A percentile compares a stretch with the other conserved stretches of the same genome.
Evolutionary conservation across 2,888 invertebrate species (phyloP).

Genomic region (Cyclophora albipunctata): DNA sequence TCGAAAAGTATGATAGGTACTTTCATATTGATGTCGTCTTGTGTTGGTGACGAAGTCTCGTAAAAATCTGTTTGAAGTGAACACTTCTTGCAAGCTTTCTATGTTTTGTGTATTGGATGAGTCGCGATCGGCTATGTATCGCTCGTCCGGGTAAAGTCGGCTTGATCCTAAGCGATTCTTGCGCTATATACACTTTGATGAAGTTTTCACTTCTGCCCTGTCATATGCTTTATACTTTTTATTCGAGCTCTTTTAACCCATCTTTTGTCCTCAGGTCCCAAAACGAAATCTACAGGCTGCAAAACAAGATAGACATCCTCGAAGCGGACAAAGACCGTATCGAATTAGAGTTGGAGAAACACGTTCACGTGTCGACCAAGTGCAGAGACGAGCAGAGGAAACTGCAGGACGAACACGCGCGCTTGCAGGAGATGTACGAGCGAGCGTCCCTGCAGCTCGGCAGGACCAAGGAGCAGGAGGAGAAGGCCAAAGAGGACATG

Average conservation of each 20-base stretch:
- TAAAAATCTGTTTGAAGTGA: slow-evolving; percentile 10
- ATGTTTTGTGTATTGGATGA: no score
- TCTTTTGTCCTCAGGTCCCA: slow-evolving; percentile 80
- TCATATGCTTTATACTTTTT: no score
- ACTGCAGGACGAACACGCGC: slow-evolving; percentile 88
- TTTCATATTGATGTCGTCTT: slow-evolving; percentile 55
- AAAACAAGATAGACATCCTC: slow-evolving; percentile 89
- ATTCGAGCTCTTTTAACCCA: no score
- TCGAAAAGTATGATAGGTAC: slow-evolving; percentile 93
- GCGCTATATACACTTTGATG: no score
- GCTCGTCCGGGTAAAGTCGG: no score
- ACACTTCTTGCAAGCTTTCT: no score
- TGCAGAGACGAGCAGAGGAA: slow-evolving; percentile 90
- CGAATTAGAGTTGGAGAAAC: slow-evolving; percentile 90
- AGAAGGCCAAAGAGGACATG: slow-evolving; percentile 90
- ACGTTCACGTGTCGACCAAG: slow-evolving; percentile 85
- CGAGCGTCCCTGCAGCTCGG: slow-evolving; percentile 88
- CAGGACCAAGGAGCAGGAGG: slow-evolving; percentile 91
- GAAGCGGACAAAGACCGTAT: slow-evolving; percentile 92
- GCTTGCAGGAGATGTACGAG: slow-evolving; percentile 92
- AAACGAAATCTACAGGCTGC: slow-evolving; percentile 90
- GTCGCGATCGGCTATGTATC: no score
- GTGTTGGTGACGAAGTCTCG: slow-evolving; percentile 49
- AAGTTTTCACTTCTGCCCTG: no score
- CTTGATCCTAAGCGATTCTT: no score